Base-by-base conservation (phyloP, 2,797 vertebrate species). In the Harpagifer antarcticus region DNA sequence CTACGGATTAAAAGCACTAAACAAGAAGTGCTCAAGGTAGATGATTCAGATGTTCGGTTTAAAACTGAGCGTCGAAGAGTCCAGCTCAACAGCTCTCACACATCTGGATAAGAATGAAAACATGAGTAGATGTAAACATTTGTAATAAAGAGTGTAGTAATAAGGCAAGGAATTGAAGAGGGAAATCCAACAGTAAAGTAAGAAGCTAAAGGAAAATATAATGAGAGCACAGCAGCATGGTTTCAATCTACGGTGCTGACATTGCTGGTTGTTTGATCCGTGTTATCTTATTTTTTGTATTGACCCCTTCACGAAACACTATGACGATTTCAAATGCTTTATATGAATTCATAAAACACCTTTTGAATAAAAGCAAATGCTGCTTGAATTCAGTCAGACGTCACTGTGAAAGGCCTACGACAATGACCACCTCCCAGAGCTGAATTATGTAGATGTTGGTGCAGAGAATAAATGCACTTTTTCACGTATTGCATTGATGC, bases 1-100 rank as follows among this genome's bases (percentile, higher is more conserved):
- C 66, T 72, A 78, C 11, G 2, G 37, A 68, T 74, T 66, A 76
- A 0, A 70, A 68, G 31, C 31, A 68, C 33, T 37, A 45, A 62
- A 10, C 10, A 57, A 68, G 45, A 27, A 13, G 17, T 2, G 5
- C 50, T 58, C 9, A 31, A 9, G 15, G 43, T 43, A 19, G 16
- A 11, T 5, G 1, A 55, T 43, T 66, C 20, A 74, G 49, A 37
- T 61, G 31, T 72, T 77, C 17, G 13, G 64, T 68, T 67, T 69
- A 53, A 71, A 53, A 70, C 7, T 19, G 40, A 57, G 15, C 3
- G 1, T 55, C 47, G 69, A 54, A 37, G 47, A 42, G 13, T 27
- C 58, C 17, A 13, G 9, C 33, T 53, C 12, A 47, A n/a, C 15
- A 23, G 17, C 48, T 58, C 31, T 13, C 12, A 15, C 9, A 53